Base-by-base conservation (phyloP, 2,888 invertebrate species). In the Magallana nippona region DNA sequence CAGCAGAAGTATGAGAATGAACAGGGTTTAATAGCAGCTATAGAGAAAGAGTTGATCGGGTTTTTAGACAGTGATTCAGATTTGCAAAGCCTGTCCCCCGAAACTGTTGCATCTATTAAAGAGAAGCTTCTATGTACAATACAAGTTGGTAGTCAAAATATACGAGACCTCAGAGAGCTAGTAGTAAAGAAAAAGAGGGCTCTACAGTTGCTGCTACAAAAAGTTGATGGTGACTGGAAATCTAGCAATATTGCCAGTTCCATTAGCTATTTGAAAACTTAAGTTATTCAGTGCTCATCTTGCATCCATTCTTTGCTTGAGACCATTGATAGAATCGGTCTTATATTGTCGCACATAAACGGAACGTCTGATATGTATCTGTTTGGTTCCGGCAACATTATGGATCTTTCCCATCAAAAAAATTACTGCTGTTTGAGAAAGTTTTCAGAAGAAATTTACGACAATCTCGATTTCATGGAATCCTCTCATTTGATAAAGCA, bases 161-260 rank as follows among this genome's bases (percentile, higher is more conserved):
- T 60, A 13, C 60, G 60, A 60, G 60, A 60, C 1, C n/a, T 60
- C 8, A 60, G 60, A 60, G 60, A 60, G 60, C 60, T 60, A 19
- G n/a, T 60, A 60, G 3, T n/a, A 60, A 60, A 60, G 60, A 60
- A 60, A 60, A 60, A 60, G 1, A 60, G 15, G 60, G 60, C 60
- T n/a, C 15, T 60, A 17, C 60, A 60, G 60, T 60, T 60, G 60
- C 60, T 60, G 60, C 60, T 60, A 60, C 60, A 60, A n/a, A 60
- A 60, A 60, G 60, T 60, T 19, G 60, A 60, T 11, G 15, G 17
- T 60, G 60, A 60, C 17, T 60, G 60, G 60, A 60, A 60, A 17
- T 60, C 60, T 8, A 60, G 60, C 60, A 60, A 60, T 60, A n/a
- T 60, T 60, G 60, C 60, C 60, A 60, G 60, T 60, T 60, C 60